Evolutionary conservation across 1,140 invertebrate genomes (phyloP).

Genomic region (Idris sp.): DNA sequence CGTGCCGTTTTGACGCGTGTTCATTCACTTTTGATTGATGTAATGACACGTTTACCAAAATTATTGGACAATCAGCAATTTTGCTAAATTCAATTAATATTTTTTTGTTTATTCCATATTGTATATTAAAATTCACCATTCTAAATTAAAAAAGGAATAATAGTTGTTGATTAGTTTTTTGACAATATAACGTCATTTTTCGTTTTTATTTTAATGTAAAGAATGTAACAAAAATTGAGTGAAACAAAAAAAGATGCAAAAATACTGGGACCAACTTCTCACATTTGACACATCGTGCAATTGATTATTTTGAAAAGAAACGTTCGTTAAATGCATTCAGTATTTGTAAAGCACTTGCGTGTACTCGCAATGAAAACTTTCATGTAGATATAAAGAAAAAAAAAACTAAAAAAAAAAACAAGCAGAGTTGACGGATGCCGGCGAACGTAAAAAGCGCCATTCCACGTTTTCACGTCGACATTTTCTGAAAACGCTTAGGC

Average conservation of each 20-base stretch:
- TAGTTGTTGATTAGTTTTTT: too few relatives aligned
- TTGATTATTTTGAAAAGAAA: constrained; percentile 57
- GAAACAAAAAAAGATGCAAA: not conserved
- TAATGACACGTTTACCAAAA: constrained; percentile 27
- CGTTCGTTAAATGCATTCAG: constrained; percentile 52
- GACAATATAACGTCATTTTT: too few relatives aligned
- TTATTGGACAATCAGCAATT: constrained; percentile 23
- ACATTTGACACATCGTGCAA: constrained; percentile 29
- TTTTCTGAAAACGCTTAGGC: constrained; percentile 47
- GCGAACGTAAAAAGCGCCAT: constrained; percentile 35
- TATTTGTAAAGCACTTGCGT: constrained; percentile 54
- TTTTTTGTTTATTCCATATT: not conserved
- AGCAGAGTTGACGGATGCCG: constrained; percentile 33
- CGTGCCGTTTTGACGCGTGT: constrained; percentile 8
- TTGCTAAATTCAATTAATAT: constrained; percentile 23
- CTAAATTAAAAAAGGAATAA: too few relatives aligned
- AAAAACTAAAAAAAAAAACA: constrained; percentile 9
- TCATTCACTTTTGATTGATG: constrained; percentile 27
- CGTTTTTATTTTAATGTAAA: too few relatives aligned
- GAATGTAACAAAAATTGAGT: not conserved
- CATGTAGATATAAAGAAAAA: constrained; percentile 20
- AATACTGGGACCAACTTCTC: not conserved
- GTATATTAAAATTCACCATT: too few relatives aligned
- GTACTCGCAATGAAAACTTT: constrained; percentile 47
- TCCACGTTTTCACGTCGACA: constrained; percentile 45